Evolutionary conservation across 2,113 vertebrate species (phyloP).

Genomic region (Numenius arquata): DNA sequence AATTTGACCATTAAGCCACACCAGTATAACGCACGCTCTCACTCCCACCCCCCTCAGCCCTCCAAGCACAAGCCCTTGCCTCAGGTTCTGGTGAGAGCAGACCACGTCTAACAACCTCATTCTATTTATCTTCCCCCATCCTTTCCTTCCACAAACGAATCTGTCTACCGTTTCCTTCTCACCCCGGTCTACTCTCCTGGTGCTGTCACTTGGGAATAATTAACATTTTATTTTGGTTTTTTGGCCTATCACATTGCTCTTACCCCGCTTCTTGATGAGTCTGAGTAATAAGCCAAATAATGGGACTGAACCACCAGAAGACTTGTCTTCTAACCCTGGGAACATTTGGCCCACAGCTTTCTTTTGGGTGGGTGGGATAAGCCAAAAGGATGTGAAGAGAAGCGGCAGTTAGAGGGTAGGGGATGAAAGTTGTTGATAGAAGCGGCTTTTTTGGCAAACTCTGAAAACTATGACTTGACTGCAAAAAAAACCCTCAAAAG

Average conservation of each 20-base stretch:
- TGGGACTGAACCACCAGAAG: neutral
- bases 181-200: neutral
- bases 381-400: neutral
- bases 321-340: neutral
- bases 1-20: neutral
- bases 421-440: neutral
- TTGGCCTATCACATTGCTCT: neutral
- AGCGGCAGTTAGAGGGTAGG: neutral
- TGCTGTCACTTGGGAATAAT: neutral
- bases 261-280: neutral
- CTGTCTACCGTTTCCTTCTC: neutral
- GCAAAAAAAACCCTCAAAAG: neutral
- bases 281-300: neutral
- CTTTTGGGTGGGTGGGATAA: neutral
- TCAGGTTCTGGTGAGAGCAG: neutral
- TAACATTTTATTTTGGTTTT: neutral
- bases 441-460: neutral
- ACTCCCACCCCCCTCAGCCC: neutral
- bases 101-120: neutral
- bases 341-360: neutral
- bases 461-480: neutral
- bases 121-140: neutral
- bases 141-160: neutral
- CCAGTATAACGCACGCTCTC: neutral
- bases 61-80: neutral